Evolutionary conservation across 2,113 vertebrate genomes (phyloP).

Genomic region (Poicephalus gulielmi): DNA sequence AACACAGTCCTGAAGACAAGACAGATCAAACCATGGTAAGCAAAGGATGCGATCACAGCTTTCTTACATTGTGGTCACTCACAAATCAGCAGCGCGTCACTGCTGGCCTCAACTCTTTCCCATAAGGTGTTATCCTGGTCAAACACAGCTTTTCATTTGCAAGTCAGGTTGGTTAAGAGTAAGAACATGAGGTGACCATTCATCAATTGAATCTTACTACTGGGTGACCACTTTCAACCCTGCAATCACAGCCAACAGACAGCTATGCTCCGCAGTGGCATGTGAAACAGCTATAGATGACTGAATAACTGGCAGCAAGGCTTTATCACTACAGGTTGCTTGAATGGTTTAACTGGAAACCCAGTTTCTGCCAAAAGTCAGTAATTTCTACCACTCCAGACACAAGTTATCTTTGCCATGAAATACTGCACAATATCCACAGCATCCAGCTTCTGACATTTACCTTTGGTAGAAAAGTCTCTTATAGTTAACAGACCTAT

Average conservation of each 20-base stretch:
- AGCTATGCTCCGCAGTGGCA: not conserved
- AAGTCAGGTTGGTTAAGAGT: not conserved
- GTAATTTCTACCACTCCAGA: not conserved
- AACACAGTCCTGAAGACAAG: not conserved
- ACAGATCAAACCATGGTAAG: not conserved
- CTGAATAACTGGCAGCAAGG: not conserved
- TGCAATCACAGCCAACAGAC: too few relatives aligned
- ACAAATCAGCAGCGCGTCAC: not conserved
- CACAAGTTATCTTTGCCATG: not conserved
- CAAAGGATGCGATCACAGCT: not conserved
- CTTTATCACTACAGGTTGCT: not conserved
- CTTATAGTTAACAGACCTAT: not conserved
- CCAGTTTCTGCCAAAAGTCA: not conserved
- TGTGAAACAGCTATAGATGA: not conserved
- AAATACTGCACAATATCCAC: not conserved
- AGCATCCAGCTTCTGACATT: not conserved
- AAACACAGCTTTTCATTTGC: not conserved
- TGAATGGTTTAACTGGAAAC: not conserved
- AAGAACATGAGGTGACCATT: not conserved
- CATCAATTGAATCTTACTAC: not conserved
- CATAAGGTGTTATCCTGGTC: not conserved
- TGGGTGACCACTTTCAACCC: rapidly evolving
- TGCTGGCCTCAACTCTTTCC: not conserved
- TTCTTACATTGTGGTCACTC: not conserved
- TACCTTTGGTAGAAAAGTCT: not conserved